Evolutionary conservation across 1,140 invertebrate species (phyloP), one percentile per base, ranked within the genome.

Genomic region (Potamilus streckersoni): DNA sequence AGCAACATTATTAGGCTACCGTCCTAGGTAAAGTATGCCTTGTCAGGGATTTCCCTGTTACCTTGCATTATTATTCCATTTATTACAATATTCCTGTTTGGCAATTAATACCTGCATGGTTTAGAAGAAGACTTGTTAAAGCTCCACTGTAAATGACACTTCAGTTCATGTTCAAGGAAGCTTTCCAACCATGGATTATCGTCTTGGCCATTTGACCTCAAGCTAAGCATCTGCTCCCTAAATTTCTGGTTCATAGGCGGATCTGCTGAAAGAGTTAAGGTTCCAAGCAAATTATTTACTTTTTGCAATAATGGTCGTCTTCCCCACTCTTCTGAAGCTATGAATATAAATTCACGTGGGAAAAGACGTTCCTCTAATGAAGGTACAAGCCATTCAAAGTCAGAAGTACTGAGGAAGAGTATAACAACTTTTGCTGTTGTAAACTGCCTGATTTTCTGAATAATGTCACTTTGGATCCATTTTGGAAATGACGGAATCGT

Each of bases 291-390:
- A 17, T 69, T 75, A n/a, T 71, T 58, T 27, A 64, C 38, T 14
- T 76, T 49, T 17, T 77, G 23, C 49, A 80, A 61, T 15, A 71
- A 60, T 6, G 56, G 20, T 60, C 67, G 72, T 16, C 68, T 78
- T 13, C 78, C 78, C 74, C 74, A 82, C 16, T 71, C 80, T 71
- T 82, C 80, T 8, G 78, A 79, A 12, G 68, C 80, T 60, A 82
- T 78, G 57, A 82, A 82, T 13, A 72, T 59, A 68, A 79, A 82
- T 60, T 79, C 80, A 38, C 72, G 73, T 14, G 38, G 20, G 3
- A 69, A 64, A 65, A 81, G 74, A 17, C 63, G 2, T 6, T 20
- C 60, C 14, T 68, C 66, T 15, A 82, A 27, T 0, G 66, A 55
- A 2, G 23, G 17, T 15, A 74, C 56, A n/a, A 80, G 56, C 16